phyloP scores from a whole-genome alignment of 2,113 vertebrate genomes.

The mouse (Mus musculus) region DNA sequence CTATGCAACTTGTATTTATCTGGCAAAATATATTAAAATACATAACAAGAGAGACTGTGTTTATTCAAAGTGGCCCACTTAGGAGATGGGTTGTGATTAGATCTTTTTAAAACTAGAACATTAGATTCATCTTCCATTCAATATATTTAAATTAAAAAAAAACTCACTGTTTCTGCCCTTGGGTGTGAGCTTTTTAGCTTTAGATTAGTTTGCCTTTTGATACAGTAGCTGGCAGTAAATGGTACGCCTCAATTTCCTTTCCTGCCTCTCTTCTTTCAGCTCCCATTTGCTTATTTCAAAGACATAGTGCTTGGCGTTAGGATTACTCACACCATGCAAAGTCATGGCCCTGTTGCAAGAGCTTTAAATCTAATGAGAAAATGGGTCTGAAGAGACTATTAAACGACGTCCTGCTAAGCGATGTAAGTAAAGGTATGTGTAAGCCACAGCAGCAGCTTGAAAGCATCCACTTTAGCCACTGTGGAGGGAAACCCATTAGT shows the following conservation, averaged over 20 bases:
- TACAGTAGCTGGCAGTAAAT: not conserved
- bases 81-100: not conserved
- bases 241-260: not conserved
- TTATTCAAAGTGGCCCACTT: not conserved
- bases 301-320: not conserved
- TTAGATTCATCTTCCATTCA: not conserved
- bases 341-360: not conserved
- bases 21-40: not conserved
- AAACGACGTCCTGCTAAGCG: constrained; percentile 28
- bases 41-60: not conserved
- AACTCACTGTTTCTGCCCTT: not conserved
- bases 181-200: not conserved
- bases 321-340: constrained; percentile 51
- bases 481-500: not conserved
- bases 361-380: constrained; percentile 47
- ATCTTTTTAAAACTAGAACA: not conserved
- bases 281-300: constrained; percentile 53
- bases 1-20: not conserved
- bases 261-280: not conserved
- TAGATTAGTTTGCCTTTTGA: not conserved
- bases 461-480: not conserved
- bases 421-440: not conserved
- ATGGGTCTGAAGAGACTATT: constrained; percentile 33
- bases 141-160: not conserved
- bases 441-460: not conserved